Evolutionary conservation across 2,113 vertebrate species (phyloP), one percentile per base, ranked within the genome.

Genomic region (Suricata suricatta): DNA sequence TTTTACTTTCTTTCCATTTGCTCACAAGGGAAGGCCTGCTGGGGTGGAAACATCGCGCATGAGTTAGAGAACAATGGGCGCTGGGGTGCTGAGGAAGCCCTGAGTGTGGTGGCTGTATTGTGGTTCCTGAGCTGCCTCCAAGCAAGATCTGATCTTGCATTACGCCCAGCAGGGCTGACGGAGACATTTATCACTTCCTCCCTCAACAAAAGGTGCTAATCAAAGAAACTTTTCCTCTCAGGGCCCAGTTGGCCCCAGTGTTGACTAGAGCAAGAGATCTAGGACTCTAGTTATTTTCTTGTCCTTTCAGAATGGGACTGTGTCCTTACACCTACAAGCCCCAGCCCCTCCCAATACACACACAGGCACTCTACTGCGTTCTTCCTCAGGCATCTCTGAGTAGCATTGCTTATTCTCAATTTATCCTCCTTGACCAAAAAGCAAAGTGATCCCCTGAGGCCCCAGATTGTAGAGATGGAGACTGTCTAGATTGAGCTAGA

Each of bases 121-220:
- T 96, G 98, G 98, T 98, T 96, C 97, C 95, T 31, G 66, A 89
- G 90, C 96, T 97, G 98, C 98, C 97, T 98, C 94, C 96, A 31
- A 1, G 44, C 41, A 5, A 97, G 96, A 97, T 96, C 81, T 88
- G 88, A 98, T 97, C 95, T 96, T 9, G 74, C 29, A 64, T 72
- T 71, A 92, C 86, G 17, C 93, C 79, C 54, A 60, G 74, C 50
- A 44, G 88, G 88, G 90, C 66, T 7, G 21, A 29, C 17, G 68
- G 93, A 93, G 90, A 96, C 96, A 63, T 7, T 96, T 93, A 88
- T 96, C 94, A 97, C 93, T 98, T 98, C 98, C 98, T 98, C 94
- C 96, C 96, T 88, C 94, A 64, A 41, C 87, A 91, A 72, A 93
- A 97, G 90, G 81, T 83, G 50, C 90, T 54, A 97, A 95, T 87